These are phyloP conservation scores for Dolomedes plantarius DNA, from an alignment of 2,888 invertebrate genomes.

Conservation along the genomic window DNA sequence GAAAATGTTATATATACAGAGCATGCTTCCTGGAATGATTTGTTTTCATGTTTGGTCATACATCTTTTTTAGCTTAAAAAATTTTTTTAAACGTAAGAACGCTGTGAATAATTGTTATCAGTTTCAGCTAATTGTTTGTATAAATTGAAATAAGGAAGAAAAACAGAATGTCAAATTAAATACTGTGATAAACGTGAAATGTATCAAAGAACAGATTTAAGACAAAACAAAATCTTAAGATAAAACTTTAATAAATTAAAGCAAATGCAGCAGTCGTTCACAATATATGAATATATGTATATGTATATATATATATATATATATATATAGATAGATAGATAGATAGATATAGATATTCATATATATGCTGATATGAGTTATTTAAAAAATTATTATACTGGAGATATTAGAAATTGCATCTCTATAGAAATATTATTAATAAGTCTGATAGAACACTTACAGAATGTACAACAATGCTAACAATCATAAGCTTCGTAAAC, in stretches of 20 bases:
- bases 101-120: too few species aligned
- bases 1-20: too few species aligned
- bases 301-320: background rate
- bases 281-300: background rate
- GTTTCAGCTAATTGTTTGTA: too few species aligned
- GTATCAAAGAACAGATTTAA: background rate
- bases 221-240: background rate
- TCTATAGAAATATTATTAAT: background rate
- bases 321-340: too few species aligned
- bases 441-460: background rate
- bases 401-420: background rate
- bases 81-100: too few species aligned
- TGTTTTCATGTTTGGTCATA: too few species aligned
- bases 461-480: background rate
- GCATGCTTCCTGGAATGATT: too few species aligned
- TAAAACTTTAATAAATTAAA: constrained; percentile 7
- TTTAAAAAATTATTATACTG: background rate
- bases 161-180: too few species aligned
- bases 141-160: too few species aligned
- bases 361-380: background rate
- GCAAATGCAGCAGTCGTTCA: background rate
- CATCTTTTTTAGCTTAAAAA: too few species aligned
- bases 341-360: too few species aligned
- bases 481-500: background rate
- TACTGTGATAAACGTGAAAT: too few species aligned